These are phyloP conservation scores for human DNA, from an alignment of 2,113 vertebrate genomes.

Conservation along the genomic window DNA sequence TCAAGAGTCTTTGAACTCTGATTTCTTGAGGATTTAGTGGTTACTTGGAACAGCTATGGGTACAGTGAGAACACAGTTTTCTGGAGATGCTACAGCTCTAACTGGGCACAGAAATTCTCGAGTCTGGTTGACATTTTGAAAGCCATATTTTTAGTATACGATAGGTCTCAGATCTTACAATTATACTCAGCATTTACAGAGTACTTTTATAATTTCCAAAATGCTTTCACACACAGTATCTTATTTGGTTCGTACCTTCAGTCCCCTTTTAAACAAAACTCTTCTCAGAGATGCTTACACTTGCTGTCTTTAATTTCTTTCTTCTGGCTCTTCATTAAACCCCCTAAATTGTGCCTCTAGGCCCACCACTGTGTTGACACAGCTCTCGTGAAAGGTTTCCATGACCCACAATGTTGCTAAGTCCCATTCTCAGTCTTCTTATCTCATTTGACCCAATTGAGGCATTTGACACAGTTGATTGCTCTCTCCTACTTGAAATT, in stretches of 20 bases:
- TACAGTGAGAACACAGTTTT: background rate
- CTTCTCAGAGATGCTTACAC: background rate
- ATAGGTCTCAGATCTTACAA: background rate
- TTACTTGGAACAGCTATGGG: background rate
- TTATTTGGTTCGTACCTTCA: background rate
- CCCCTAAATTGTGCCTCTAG: background rate
- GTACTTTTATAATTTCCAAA: background rate
- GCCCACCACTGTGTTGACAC: background rate
- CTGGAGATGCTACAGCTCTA: background rate
- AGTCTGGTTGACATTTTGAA: conserved; percentile 34
- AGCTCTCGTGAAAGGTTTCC: background rate
- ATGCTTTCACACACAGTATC: background rate
- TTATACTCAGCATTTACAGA: background rate
- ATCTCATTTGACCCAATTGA: background rate
- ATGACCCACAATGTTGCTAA: background rate
- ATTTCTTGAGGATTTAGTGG: background rate
- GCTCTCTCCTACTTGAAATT: conserved; percentile 20
- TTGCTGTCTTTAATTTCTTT: background rate
- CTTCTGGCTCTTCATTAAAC: background rate
- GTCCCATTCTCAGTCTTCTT: background rate
- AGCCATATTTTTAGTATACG: background rate
- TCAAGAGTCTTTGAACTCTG: background rate
- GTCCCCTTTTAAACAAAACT: background rate
- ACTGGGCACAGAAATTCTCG: conserved; percentile 2
- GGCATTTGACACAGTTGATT: background rate